phyloP scores from a whole-genome alignment of 2,113 vertebrate genomes.

The Mystacornis crossleyi region DNA sequence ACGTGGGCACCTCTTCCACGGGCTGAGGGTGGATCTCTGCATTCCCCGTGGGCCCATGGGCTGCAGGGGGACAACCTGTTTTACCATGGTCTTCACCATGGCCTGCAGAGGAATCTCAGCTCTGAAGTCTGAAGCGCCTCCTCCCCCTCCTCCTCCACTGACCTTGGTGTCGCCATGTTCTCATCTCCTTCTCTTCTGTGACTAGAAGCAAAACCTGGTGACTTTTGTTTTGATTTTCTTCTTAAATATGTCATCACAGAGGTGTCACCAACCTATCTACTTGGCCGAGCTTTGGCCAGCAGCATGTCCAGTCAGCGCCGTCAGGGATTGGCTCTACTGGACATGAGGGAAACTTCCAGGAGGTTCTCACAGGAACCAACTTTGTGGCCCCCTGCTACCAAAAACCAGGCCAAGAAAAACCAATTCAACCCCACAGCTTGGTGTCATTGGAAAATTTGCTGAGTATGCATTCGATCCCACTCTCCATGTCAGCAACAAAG shows the following conservation, averaged over 20 bases:
- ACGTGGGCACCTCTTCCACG: too few species aligned
- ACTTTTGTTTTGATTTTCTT: neutral
- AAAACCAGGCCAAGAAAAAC: neutral
- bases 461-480: too few species aligned
- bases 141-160: too few species aligned
- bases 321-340: neutral
- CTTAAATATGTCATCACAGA: neutral
- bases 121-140: neutral
- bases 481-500: neutral
- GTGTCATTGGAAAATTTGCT: fast-evolving
- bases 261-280: neutral
- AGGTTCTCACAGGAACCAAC: neutral
- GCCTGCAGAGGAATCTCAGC: too few species aligned
- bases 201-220: neutral
- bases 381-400: neutral
- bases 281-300: neutral
- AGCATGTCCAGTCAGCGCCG: neutral
- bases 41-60: too few species aligned
- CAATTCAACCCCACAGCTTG: neutral
- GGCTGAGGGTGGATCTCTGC: too few species aligned
- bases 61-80: neutral
- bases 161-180: neutral
- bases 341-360: neutral
- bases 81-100: neutral
- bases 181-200: neutral